Percentiles rank a stretch among this genome's conserved stretches.
Evolutionary conservation across 2,888 invertebrate genomes (phyloP).

Genomic region (Elysia crispata): DNA sequence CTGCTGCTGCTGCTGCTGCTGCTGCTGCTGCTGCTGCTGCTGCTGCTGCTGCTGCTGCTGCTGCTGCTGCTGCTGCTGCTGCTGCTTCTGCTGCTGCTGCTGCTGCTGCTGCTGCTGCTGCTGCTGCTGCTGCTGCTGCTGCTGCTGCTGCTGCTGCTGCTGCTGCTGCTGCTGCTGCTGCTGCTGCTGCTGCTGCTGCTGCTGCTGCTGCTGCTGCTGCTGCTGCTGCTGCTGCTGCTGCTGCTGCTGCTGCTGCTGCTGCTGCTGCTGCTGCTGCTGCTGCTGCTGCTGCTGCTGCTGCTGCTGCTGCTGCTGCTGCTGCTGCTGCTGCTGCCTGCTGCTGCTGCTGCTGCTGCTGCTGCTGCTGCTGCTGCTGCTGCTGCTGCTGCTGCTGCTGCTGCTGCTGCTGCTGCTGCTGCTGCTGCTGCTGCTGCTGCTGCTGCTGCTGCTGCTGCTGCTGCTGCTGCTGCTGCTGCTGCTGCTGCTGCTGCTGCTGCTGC

Average conservation of each 20-base stretch:
- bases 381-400: background rate
- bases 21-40: background rate
- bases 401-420: conserved; percentile 1
- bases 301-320: conserved; percentile 32
- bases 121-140: conserved; percentile 38
- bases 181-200: background rate
- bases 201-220: background rate
- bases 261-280: conserved; percentile 33
- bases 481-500: background rate
- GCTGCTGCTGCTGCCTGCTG: background rate
- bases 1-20: background rate
- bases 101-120: conserved; percentile 34
- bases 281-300: conserved; percentile 36
- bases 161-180: background rate
- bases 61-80: background rate
- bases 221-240: background rate
- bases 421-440: background rate
- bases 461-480: background rate
- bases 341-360: background rate
- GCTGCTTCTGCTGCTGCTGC: conserved; percentile 36
- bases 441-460: background rate
- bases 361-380: background rate
- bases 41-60: background rate
- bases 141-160: conserved; percentile 29
- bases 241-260: conserved; percentile 14